Base-by-base conservation (phyloP, 2,797 vertebrate species). In the Muraenolepis orangiensis region DNA sequence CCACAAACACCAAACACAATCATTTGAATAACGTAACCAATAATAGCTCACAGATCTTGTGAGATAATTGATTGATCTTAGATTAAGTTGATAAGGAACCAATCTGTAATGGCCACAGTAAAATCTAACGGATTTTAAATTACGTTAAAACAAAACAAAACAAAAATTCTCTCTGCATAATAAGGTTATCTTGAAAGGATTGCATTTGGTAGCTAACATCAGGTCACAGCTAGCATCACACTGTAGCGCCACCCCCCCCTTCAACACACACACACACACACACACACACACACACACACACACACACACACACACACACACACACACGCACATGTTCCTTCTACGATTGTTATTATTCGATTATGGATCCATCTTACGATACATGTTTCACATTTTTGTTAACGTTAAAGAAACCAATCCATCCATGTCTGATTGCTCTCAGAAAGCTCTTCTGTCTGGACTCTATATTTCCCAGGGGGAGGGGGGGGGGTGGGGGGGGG, bases 401-500 rank as follows among this genome's bases (percentile, higher is more conserved):
- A n/a, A n/a, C n/a, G 23, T 46, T 61, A 8, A 61, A 12, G 23
- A 26, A 61, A 26, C 51, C 51, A n/a, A 28, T 26, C 51, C 57
- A 28, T 26, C 57, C 57, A 23, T 57, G 69, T 66, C 28, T 76
- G 68, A 34, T 5, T 42, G 30, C 29, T 26, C 70, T 72, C 70
- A 46, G 12, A n/a, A 23, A 7, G 32, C 42, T 16, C 36, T 66
- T 77, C 66, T 74, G 72, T 72, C 74, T 66, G 31, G 29, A 31
- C 31, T 75, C 12, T 28, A 71, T 20, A 71, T 20, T 46, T 36
- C 36, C 32, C 66, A 82, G 73, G 70, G 32, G 64, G 51, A 11
- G 70, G 76, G 66, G 61, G 61, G 14, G 70, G 78, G 72, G 80
- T 87, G 73, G n/a, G 72, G 84, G n/a, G 57, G 73, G 85, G 29